Conservation (phyloP, 2,113 vertebrate species). For the Mystacornis crossleyi region DNA sequence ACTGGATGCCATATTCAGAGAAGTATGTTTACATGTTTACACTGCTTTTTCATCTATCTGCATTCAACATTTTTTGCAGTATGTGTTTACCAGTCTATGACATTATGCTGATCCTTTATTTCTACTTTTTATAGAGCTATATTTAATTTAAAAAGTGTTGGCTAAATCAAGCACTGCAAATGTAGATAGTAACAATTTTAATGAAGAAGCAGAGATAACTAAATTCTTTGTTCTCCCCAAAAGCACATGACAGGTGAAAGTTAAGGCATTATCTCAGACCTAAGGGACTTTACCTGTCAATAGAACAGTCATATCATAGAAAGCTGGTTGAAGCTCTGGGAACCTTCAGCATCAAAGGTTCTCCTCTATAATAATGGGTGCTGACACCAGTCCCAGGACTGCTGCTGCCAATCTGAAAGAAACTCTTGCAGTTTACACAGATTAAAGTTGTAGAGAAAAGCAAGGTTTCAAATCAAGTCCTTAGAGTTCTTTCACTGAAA, state of each 20-base stretch:
- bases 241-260: constrained; percentile 36
- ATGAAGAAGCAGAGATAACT: constrained; percentile 20
- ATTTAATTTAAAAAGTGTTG: constrained; percentile 3
- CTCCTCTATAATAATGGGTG: constrained; percentile 57
- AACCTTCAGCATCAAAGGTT: constrained; percentile 70
- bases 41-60: neutral
- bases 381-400: constrained; percentile 62
- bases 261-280: constrained; percentile 68
- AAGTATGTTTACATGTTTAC: neutral
- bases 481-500: constrained; percentile 51
- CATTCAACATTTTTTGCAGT: neutral
- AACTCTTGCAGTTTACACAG: constrained; percentile 47
- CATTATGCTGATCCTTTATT: neutral
- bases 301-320: constrained; percentile 64
- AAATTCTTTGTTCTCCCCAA: constrained; percentile 33
- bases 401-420: constrained; percentile 64
- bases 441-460: constrained; percentile 70
- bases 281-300: constrained; percentile 67
- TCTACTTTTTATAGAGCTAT: neutral
- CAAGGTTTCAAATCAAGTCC: constrained; percentile 61
- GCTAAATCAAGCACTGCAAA: constrained; percentile 1
- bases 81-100: neutral
- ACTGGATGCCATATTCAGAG: neutral
- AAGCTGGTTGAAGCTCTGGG: constrained; percentile 51
- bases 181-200: constrained; percentile 10